Evolutionary conservation across 2,888 invertebrate genomes (phyloP), one percentile per base, ranked within the genome.

Genomic region (Andrena haemorrhoa): DNA sequence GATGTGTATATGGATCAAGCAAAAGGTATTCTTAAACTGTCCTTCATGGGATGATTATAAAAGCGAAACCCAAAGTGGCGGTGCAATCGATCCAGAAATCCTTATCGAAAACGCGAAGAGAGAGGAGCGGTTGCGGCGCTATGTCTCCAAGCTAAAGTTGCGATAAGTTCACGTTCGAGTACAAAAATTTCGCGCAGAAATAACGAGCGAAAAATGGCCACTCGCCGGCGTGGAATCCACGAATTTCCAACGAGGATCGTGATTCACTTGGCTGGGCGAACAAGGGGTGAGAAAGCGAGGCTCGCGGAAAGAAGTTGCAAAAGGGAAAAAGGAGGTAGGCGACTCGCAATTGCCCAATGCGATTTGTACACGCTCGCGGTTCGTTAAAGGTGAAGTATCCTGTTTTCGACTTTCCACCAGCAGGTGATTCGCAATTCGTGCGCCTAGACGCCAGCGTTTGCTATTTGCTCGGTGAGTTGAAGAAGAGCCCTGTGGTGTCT

Each of bases 341-440:
- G 29, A 12, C 8, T 4, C 20, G 20, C 16, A 56, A 56, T 85
- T 86, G 74, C 84, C 35, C 47, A 85, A 86, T 79, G 20, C 80
- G 76, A 81, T 76, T 72, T 81, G 79, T 66, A 69, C 74, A 74
- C 69, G 60, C 70, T 74, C 71, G 83, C 72, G 70, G 75, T 87
- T 89, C 80, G 83, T 86, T 87, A 88, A 86, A 89, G 79, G 69
- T 84, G 82, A 89, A 86, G 88, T 90, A 91, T 91, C 90, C 90
- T 89, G 86, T 88, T 89, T 88, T 88, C 87, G 82, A 84, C 77
- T 85, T 87, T 87, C 81, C 77, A 77, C 41, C 56, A 66, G 35
- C 26, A 16, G 47, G 16, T 31, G 51, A 20, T 68, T 77, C 41
- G 71, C 70, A 47, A 70, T 51, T 77, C 16, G 47, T 20, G 41